Evolutionary conservation across 2,113 vertebrate species (phyloP), one percentile per base, ranked within the genome.

Genomic region (Tragulus kanchil): DNA sequence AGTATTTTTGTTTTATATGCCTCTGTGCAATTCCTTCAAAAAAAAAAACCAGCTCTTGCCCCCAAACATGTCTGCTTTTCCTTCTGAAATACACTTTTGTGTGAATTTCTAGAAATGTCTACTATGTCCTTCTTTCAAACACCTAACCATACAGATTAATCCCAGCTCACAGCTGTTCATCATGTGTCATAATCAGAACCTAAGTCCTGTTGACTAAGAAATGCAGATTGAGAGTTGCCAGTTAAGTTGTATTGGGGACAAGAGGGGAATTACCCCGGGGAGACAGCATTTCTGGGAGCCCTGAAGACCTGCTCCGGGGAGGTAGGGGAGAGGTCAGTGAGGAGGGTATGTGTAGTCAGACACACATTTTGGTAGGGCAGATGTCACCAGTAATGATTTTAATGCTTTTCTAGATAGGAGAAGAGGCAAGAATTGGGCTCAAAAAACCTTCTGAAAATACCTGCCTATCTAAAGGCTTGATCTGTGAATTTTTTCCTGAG

Each of bases 1-100:
- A 48, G 31, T 95, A 48, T 92, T 95, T 96, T 93, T 90, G 48
- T 79, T 88, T 56, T 82, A 14, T 85, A 67, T 85, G 19, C 58
- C n/a, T 78, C 16, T 23, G 26, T 75, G 36, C 69, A 50, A 84
- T 62, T 67, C 11, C 50, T 59, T 90, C 11, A 12, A 42, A 2
- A 36, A 21, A 16, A n/a, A 67, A 36, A 28, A 73, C 54, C 62
- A 93, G 36, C 21, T 93, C 54, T 94, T 8, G 9, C 59, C 77
- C 88, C 10, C 23, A 58, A 59, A 36, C 61, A 52, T 21, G 8
- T 31, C 61, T 87, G 64, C 54, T 71, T 89, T 91, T 85, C 67
- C 26, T 93, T 94, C 50, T 10, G 25, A 88, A 85, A 86, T 42
- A 91, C 26, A 89, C 50, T 9, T 42, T 89, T 75, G 54, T 81